phyloP scores from a whole-genome alignment of 2,888 invertebrate genomes.

The Lepidochrysops patricia region DNA sequence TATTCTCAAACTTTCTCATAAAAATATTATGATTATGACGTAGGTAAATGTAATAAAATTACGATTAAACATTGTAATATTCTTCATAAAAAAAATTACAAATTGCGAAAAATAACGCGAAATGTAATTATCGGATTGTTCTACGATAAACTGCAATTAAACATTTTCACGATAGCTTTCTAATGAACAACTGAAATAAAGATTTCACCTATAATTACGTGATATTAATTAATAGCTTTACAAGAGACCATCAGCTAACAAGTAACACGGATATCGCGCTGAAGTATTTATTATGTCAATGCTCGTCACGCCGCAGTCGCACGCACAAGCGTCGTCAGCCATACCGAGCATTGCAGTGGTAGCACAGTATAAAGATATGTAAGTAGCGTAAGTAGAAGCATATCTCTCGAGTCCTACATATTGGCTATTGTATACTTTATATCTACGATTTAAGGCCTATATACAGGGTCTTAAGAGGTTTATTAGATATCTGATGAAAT shows the following conservation, averaged over 20 bases:
- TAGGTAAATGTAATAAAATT: no score
- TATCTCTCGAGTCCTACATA: no score
- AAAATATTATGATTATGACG: no score
- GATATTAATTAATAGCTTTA: neutral
- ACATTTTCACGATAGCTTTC: neutral
- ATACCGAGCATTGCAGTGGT: neutral
- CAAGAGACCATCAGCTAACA: neutral
- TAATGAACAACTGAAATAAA: neutral
- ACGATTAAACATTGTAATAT: no score
- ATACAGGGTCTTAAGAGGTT: no score
- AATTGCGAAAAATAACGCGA: neutral
- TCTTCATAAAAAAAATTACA: no score
- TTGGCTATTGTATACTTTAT: no score
- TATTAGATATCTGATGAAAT: no score
- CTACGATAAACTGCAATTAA: neutral
- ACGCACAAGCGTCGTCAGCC: neutral
- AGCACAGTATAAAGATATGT: neutral
- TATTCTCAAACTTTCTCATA: no score
- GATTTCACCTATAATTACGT: neutral
- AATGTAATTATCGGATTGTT: neutral
- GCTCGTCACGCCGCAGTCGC: neutral
- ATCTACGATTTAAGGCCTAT: no score
- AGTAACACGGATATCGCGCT: neutral
- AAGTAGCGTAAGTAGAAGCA: no score
- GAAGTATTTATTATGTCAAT: neutral